Evolutionary conservation across 2,113 vertebrate species (phyloP).

Genomic region (Capreolus pygargus): DNA sequence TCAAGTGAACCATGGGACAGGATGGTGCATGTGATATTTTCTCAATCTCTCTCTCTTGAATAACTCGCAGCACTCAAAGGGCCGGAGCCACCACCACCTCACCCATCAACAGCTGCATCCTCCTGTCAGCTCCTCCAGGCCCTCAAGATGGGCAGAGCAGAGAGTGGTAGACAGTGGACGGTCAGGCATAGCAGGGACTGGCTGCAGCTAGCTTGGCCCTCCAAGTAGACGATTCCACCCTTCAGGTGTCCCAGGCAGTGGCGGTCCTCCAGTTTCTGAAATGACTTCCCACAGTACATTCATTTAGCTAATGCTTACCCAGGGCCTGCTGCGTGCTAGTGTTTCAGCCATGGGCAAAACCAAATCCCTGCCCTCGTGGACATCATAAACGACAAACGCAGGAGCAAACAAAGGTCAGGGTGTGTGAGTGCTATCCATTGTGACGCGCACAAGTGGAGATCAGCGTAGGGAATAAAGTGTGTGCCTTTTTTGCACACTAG

Average conservation of each 20-base stretch:
- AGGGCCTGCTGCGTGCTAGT: neutral
- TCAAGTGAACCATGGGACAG: neutral
- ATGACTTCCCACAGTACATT: neutral
- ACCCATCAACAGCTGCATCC: neutral
- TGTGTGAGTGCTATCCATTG: rapidly evolving
- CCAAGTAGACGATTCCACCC: neutral
- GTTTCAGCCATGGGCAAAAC: neutral
- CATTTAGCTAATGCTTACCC: neutral
- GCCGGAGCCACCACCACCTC: neutral
- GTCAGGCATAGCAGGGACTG: neutral
- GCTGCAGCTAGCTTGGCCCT: neutral
- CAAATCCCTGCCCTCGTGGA: neutral
- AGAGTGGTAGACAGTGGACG: neutral
- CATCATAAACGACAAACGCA: rapidly evolving
- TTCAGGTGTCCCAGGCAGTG: neutral
- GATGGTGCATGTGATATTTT: rapidly evolving
- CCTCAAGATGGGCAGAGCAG: neutral
- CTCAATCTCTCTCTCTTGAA: neutral
- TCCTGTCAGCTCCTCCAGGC: neutral
- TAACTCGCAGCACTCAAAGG: too few relatives aligned
- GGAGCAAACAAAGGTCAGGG: neutral
- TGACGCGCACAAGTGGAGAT: neutral
- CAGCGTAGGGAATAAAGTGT: neutral
- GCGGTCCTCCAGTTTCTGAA: neutral
- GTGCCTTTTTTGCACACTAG: neutral